Percentiles rank a stretch among this genome's conserved stretches.
phyloP scores from a whole-genome alignment of 2,888 invertebrate genomes.

The Ectropis crepuscularia region DNA sequence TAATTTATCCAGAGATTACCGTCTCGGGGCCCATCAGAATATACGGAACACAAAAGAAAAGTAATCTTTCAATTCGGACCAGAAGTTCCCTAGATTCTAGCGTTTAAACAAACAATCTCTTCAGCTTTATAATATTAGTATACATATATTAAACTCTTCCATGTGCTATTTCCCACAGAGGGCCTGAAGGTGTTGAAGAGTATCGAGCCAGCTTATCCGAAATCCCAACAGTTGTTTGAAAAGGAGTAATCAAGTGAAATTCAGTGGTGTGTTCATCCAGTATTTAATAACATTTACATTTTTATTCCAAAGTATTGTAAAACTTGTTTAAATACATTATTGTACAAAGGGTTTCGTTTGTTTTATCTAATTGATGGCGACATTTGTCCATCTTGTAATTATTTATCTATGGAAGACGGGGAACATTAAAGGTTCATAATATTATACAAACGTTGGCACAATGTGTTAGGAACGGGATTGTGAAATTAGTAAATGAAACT shows the following conservation, averaged over 20 bases:
- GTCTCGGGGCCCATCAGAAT: too few relatives aligned
- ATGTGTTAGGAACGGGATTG: slow-evolving; percentile 72
- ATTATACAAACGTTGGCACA: slow-evolving; percentile 74
- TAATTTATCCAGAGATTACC: too few relatives aligned
- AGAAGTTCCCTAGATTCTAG: too few relatives aligned
- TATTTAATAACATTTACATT: slow-evolving; percentile 78
- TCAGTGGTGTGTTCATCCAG: slow-evolving; percentile 61
- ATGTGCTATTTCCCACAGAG: slow-evolving; percentile 56
- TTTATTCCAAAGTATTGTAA: slow-evolving; percentile 77
- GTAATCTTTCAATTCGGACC: not conserved
- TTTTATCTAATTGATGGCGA: slow-evolving; percentile 28
- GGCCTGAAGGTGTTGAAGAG: slow-evolving; percentile 73
- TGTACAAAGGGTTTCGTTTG: slow-evolving; percentile 71
- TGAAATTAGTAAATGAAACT: slow-evolving; percentile 48
- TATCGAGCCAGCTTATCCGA: slow-evolving; percentile 52
- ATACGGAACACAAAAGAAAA: slow-evolving; percentile 20
- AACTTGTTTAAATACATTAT: slow-evolving; percentile 76
- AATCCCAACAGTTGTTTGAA: slow-evolving; percentile 71
- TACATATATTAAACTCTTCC: too few relatives aligned
- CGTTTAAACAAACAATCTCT: too few relatives aligned
- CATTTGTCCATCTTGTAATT: slow-evolving; percentile 30
- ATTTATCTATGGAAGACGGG: slow-evolving; percentile 78
- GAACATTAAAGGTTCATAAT: slow-evolving; percentile 62
- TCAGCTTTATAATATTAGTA: too few relatives aligned
- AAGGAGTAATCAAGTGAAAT: slow-evolving; percentile 58